Evolutionary conservation across 1,140 invertebrate genomes (phyloP).

Genomic region (Augochlora pura): DNA sequence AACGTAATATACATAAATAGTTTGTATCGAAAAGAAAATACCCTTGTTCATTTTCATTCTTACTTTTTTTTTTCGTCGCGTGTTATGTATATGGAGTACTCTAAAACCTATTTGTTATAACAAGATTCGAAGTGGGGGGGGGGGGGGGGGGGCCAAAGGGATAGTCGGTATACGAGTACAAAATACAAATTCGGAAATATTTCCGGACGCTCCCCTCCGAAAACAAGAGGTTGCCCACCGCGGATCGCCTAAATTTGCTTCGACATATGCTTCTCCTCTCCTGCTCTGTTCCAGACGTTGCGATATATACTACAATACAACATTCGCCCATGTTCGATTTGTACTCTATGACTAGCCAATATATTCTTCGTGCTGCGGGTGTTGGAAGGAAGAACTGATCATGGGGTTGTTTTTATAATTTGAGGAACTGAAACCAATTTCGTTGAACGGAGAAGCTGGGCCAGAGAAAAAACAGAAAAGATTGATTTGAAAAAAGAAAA

Average conservation of each 20-base stretch:
- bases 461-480: no score
- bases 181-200: slow-evolving; percentile 26
- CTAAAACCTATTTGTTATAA: background rate
- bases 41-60: background rate
- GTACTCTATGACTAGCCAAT: slow-evolving; percentile 57
- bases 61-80: background rate
- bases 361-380: slow-evolving; percentile 31
- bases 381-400: slow-evolving; percentile 48
- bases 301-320: background rate
- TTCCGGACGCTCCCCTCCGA: background rate
- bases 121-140: background rate
- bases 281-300: slow-evolving; percentile 29
- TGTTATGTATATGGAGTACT: background rate
- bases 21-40: slow-evolving; percentile 11
- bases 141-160: background rate
- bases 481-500: background rate
- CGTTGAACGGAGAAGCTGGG: background rate
- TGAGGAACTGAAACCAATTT: slow-evolving; percentile 38
- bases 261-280: slow-evolving; percentile 2
- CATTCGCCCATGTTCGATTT: slow-evolving; percentile 37
- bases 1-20: background rate
- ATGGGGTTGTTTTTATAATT: background rate
- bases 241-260: slow-evolving; percentile 10
- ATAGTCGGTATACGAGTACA: background rate
- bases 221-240: background rate